Percentiles rank a stretch among this genome's conserved stretches.
Conservation (phyloP, 2,888 invertebrate genomes). For the Drepanosiphum platanoidis region DNA sequence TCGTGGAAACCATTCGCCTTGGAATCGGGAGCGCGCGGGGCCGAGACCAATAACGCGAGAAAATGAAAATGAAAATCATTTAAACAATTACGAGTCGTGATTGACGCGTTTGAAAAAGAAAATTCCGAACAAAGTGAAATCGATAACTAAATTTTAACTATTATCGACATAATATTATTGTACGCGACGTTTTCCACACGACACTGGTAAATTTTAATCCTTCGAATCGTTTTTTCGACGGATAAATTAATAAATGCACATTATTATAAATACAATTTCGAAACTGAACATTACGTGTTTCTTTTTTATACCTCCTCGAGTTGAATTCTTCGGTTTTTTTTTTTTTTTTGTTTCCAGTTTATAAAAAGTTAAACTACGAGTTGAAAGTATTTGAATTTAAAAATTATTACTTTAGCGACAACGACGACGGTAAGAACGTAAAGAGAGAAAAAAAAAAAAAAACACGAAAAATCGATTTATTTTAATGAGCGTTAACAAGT, state of each 20-base stretch:
- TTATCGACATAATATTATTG: too few species aligned
- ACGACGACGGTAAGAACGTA: not conserved
- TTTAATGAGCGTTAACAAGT: not conserved
- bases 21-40: too few species aligned
- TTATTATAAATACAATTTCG: not conserved
- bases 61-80: not conserved
- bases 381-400: constrained; percentile 6
- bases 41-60: too few species aligned
- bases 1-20: too few species aligned
- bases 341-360: not conserved
- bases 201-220: not conserved
- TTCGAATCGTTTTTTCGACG: not conserved
- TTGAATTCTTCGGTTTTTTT: constrained; percentile 3
- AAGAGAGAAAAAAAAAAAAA: not conserved
- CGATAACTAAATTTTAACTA: too few species aligned
- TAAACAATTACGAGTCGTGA: too few species aligned
- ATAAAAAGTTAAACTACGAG: constrained; percentile 1
- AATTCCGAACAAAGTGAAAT: too few species aligned
- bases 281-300: not conserved
- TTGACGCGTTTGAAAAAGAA: too few species aligned
- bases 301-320: not conserved
- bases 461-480: constrained; percentile 14
- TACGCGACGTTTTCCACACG: not conserved
- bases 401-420: not conserved
- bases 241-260: not conserved